Percentiles rank a stretch among this genome's conserved stretches.
Conservation (phyloP, 2,113 vertebrate species). For the Guaruba guarouba region DNA sequence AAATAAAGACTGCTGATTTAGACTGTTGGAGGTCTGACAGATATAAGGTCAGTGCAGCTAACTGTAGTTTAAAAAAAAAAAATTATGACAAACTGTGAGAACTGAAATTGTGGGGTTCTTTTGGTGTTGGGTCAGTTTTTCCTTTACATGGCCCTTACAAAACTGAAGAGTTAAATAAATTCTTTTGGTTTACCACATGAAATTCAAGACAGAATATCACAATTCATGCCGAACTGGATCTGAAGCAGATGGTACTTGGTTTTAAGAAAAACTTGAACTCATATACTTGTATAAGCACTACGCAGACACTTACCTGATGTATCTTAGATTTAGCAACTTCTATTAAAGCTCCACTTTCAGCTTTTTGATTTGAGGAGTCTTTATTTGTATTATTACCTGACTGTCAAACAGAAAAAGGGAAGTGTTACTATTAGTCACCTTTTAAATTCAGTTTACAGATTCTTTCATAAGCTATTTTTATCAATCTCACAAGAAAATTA, state of each 20-base stretch:
- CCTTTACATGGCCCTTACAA: not conserved
- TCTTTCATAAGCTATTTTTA: not conserved
- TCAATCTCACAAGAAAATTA: not conserved
- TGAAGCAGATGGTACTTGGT: not conserved
- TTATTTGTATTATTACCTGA: constrained; percentile 80
- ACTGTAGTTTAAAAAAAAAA: not conserved
- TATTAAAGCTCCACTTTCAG: constrained; percentile 85
- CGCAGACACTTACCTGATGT: constrained; percentile 82
- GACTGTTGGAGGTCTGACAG: not conserved
- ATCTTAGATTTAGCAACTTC: constrained; percentile 95
- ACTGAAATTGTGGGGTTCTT: not conserved
- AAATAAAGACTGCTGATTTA: not conserved
- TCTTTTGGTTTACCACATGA: not conserved
- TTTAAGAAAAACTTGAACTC: not conserved
- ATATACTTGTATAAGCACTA: not conserved
- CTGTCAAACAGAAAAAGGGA: constrained; percentile 54
- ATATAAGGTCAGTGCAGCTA: not conserved
- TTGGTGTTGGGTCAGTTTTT: not conserved
- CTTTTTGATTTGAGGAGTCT: constrained; percentile 83
- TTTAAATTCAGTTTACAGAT: not conserved
- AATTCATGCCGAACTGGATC: not conserved
- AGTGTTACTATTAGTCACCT: not conserved
- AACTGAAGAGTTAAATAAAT: not conserved
- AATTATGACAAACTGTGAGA: not conserved
- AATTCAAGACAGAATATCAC: not conserved